Conservation (phyloP, 2,888 invertebrate species). For the Sminthurides aquaticus region DNA sequence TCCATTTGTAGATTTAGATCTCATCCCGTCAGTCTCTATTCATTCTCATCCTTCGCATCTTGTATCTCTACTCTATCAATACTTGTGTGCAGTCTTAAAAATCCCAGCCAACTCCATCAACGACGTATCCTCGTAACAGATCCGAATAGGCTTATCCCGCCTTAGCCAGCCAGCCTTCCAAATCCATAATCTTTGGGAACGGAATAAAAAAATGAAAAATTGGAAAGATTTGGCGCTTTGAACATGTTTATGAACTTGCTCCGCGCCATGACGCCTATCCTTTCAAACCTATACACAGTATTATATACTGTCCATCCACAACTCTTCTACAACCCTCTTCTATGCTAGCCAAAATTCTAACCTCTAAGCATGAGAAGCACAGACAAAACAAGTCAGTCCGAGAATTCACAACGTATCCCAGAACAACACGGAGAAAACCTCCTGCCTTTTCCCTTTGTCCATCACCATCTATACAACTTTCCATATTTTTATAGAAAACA, state of each 20-base stretch:
- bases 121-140: too few species aligned
- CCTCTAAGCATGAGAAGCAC: too few species aligned
- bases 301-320: not conserved
- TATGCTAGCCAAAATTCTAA: not conserved
- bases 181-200: constrained; percentile 9
- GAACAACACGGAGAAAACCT: not conserved
- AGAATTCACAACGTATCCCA: not conserved
- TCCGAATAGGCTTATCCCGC: too few species aligned
- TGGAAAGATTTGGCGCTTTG: constrained; percentile 34
- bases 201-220: constrained; percentile 31
- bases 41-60: too few species aligned
- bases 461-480: not conserved
- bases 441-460: not conserved
- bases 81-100: too few species aligned
- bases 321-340: not conserved
- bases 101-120: too few species aligned
- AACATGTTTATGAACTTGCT: constrained; percentile 41
- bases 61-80: too few species aligned
- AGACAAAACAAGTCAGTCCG: not conserved
- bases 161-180: constrained; percentile 4
- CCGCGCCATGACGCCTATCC: constrained; percentile 34
- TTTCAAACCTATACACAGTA: not conserved
- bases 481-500: not conserved
- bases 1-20: too few species aligned
- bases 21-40: too few species aligned